Evolutionary conservation across 2,797 vertebrate species (phyloP), one percentile per base, ranked within the genome.

Genomic region (Sebastes cheni): DNA sequence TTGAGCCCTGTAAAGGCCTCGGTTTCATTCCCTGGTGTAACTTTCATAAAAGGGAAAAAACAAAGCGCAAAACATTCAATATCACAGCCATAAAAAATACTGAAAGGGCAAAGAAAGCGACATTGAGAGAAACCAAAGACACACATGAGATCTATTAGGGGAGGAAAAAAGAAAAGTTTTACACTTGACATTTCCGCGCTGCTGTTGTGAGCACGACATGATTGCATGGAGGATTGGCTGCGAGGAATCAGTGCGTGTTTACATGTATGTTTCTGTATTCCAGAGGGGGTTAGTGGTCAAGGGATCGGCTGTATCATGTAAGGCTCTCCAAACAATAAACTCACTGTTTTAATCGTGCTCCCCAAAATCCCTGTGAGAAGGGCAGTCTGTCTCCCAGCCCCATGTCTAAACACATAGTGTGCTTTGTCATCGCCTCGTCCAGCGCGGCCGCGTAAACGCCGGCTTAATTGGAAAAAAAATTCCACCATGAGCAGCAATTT

Each of bases 301-400:
- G 75, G 80, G 79, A 86, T 86, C 74, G 81, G 81, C 74, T 88
- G 86, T 87, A 90, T 91, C 82, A 86, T 91, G 89, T 91, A 91
- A 88, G 72, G 69, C 79, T 91, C 85, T 87, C 72, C 66, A 87
- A 91, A 96, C 94, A 95, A 94, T 92, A 91, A 92, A 92, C 80
- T 89, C 88, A 93, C 88, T 95, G 92, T 95, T 94, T 92, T 87
- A 92, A 92, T 94, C 74, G 80, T 62, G 50, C 59, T 83, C 83
- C 87, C 85, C 83, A 80, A 92, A 90, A 91, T 82, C 85, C 83
- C 87, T 85, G 85, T 88, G 85, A 95, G 85, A 82, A 32, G 86
- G 77, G 67, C 81, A 82, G 69, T 77, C 73, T 86, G 77, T 90
- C 65, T 83, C 81, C 84, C 71, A 81, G 67, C 65, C 61, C 72